Conservation (phyloP, 2,113 vertebrate species). For the Cisticola juncidis region DNA sequence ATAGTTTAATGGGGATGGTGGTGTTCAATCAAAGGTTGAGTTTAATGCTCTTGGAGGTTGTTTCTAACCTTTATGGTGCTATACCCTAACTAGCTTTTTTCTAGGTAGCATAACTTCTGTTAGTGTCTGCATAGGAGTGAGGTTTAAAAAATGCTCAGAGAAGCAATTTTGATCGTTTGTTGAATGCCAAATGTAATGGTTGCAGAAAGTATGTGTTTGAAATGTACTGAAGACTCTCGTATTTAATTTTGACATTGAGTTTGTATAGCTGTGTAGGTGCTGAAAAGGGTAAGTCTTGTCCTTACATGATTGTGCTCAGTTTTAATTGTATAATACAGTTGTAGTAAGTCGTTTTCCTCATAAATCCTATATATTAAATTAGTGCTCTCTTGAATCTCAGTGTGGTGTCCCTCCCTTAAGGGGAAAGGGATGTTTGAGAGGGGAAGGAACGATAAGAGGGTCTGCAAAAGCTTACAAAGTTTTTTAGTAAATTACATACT, state of each 20-base stretch:
- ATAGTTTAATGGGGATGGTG: not conserved
- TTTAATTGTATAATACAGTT: not conserved
- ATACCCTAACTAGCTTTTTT: not conserved
- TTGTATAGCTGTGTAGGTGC: not conserved
- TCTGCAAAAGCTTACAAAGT: not conserved
- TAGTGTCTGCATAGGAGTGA: not conserved
- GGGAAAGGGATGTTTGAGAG: not conserved
- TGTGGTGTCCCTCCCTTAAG: not conserved
- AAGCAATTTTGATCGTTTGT: not conserved
- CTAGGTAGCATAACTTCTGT: not conserved
- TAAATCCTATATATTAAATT: not conserved
- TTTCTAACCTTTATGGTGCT: not conserved
- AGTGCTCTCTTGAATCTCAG: not conserved
- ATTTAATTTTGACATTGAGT: not conserved
- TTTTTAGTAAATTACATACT: not conserved
- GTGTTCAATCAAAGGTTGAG: not conserved
- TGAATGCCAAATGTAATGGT: not conserved
- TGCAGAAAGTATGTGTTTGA: not conserved
- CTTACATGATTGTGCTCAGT: not conserved
- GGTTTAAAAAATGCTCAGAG: not conserved
- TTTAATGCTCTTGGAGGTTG: not conserved
- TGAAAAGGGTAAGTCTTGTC: not conserved
- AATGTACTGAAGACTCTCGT: not conserved
- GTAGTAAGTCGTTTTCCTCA: not conserved
- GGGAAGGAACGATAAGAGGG: not conserved